Evolutionary conservation across 1,140 invertebrate genomes (phyloP).

Genomic region (Dendroctonus ponderosae): DNA sequence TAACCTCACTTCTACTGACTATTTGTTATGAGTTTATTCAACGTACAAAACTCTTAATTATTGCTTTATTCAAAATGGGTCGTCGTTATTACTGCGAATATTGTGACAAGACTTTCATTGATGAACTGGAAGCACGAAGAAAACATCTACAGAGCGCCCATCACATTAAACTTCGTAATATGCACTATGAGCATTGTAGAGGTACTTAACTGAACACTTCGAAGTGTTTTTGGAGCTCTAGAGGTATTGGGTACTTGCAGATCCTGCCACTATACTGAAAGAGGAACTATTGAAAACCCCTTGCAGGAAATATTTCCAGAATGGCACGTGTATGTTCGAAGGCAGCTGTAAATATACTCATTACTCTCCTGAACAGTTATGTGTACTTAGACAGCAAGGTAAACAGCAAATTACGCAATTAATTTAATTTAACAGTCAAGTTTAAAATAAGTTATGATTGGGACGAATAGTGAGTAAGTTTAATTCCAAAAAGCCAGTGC

Average conservation of each 20-base stretch:
- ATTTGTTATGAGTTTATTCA: conserved; percentile 2
- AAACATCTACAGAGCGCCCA: conserved; percentile 64
- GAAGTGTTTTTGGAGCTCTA: conserved; percentile 15
- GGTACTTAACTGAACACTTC: conserved; percentile 49
- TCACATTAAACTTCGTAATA: conserved; percentile 60
- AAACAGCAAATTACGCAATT: not conserved
- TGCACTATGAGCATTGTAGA: conserved; percentile 64
- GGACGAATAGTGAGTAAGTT: too few relatives aligned
- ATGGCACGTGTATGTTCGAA: conserved; percentile 62
- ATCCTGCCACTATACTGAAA: conserved; percentile 58
- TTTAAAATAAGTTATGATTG: not conserved
- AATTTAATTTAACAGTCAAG: not conserved
- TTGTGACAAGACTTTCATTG: conserved; percentile 66
- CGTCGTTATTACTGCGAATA: conserved; percentile 69
- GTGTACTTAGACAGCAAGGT: conserved; percentile 58
- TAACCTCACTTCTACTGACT: conserved; percentile 2
- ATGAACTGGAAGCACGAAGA: conserved; percentile 59
- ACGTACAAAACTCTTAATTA: not conserved
- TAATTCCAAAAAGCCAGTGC: too few relatives aligned
- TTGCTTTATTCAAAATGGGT: conserved; percentile 53
- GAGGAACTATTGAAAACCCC: conserved; percentile 61
- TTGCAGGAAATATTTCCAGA: conserved; percentile 57
- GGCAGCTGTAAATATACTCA: conserved; percentile 63
- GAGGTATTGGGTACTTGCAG: conserved; percentile 48
- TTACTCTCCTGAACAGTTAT: conserved; percentile 58